Conservation (phyloP, 2,797 vertebrate genomes). For the Myiotriccus ornatus region DNA sequence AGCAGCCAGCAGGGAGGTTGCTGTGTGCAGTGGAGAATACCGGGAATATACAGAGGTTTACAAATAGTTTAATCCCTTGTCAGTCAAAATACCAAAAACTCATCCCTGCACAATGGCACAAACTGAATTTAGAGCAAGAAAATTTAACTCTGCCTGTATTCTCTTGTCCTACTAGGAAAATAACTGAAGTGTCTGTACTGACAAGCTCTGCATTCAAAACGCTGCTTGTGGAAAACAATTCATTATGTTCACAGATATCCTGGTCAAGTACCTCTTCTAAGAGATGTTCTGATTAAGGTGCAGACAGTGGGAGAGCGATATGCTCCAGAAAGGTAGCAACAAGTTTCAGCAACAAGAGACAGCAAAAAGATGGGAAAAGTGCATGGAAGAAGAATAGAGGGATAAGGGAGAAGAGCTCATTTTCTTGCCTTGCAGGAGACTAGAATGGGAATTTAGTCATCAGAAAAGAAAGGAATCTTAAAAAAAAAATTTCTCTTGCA, state of each 20-base stretch:
- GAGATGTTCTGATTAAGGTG: not conserved
- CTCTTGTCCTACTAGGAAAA: not conserved
- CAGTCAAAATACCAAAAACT: not conserved
- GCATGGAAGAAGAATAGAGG: too few species aligned
- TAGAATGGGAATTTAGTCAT: not conserved
- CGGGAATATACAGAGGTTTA: not conserved
- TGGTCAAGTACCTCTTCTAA: not conserved
- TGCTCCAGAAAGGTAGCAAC: not conserved
- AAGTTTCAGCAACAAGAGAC: not conserved
- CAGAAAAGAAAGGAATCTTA: not conserved
- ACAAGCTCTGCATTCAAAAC: not conserved
- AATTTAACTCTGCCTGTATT: not conserved
- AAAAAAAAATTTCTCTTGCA: not conserved
- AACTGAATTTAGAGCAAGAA: not conserved
- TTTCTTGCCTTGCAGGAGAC: not conserved
- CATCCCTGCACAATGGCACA: not conserved
- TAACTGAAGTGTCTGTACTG: not conserved
- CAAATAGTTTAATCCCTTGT: not conserved
- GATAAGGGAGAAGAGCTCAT: not conserved
- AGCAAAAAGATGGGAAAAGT: not conserved
- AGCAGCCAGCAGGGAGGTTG: not conserved
- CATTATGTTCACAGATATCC: not conserved
- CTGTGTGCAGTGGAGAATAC: accelerated
- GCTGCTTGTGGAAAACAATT: not conserved
- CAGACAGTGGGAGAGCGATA: not conserved